Evolutionary conservation across 2,113 vertebrate species (phyloP), one percentile per base, ranked within the genome.

Genomic region (Podarcis muralis): DNA sequence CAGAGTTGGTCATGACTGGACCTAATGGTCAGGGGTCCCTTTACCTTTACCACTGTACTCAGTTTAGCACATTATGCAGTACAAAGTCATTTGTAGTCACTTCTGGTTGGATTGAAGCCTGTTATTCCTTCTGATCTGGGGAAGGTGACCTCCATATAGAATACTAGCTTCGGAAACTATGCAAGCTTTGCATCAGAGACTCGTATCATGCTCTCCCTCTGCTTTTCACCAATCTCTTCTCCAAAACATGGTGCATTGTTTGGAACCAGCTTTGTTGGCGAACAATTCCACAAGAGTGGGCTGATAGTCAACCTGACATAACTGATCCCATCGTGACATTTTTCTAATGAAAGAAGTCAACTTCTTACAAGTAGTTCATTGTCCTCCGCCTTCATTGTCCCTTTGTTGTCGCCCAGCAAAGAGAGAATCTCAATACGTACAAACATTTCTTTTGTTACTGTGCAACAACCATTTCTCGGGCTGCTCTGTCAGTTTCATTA

Each of bases 401-500:
- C 1, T 48, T 35, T 0, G 9, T 0, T 77, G 81, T 79, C 23
- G 83, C 72, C 88, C 0, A 30, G 75, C 74, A 81, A 16, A 62
- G 13, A 22, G 3, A 23, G 72, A 66, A 80, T 62, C 11, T 0
- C 59, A 75, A 62, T 32, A 30, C 23, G 8, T 30, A 69, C 83
- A 0, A 0, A 2, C 1, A 86, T 84, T 87, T 65, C 72, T n/a
- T 84, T 91, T 1, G 11, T 66, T 65, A 22, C 1, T 57, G 81
- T 77, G 22, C 74, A 84, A 82, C 32, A 62, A 91, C 87, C 5
- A 11, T 30, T n/a, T 86, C 16, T 91, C 86, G 86, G 22, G 27
- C 32, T 86, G 65, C 66, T 35, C 71, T 93, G 87, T 59, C 71
- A 79, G 80, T 86, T 93, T 86, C 89, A 87, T 90, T 85, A 75